These are phyloP conservation scores for Cephus spinipes DNA, from an alignment of 2,888 invertebrate genomes.

Conservation along the genomic window DNA sequence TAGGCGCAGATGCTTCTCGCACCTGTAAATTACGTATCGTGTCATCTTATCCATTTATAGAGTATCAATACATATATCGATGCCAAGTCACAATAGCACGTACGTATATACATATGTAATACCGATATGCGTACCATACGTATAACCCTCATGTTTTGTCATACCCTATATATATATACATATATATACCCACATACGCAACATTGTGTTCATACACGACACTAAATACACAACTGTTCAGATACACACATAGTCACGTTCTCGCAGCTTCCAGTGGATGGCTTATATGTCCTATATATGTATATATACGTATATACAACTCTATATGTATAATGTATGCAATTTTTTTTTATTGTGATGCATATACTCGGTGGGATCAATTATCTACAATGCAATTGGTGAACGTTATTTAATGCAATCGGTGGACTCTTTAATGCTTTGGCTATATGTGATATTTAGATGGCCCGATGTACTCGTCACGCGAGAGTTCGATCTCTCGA, in stretches of 20 bases:
- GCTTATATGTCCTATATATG: constrained; percentile 11
- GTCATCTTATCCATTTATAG: not conserved
- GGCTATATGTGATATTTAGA: not conserved
- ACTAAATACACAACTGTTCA: not conserved
- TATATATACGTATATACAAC: constrained; percentile 19
- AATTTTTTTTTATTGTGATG: not conserved
- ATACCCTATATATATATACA: not conserved
- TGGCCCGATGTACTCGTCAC: not conserved
- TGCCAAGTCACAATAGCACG: not conserved
- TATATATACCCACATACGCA: too few relatives aligned
- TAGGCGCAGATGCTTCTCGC: not conserved
- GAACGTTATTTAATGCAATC: not conserved
- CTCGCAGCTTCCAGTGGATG: not conserved
- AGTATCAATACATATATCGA: not conserved
- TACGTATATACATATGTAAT: not conserved
- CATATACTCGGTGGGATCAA: not conserved
- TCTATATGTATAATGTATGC: not conserved
- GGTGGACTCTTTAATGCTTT: not conserved
- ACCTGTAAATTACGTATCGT: not conserved
- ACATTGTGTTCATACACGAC: not conserved
- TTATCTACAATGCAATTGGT: not conserved
- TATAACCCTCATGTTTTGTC: not conserved
- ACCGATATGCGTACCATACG: not conserved
- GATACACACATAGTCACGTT: not conserved
- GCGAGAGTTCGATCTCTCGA: not conserved